A percentile compares a stretch with the other conserved stretches of the same genome.
phyloP scores from a whole-genome alignment of 2,113 vertebrate genomes.

The Prietella phreatophila region DNA sequence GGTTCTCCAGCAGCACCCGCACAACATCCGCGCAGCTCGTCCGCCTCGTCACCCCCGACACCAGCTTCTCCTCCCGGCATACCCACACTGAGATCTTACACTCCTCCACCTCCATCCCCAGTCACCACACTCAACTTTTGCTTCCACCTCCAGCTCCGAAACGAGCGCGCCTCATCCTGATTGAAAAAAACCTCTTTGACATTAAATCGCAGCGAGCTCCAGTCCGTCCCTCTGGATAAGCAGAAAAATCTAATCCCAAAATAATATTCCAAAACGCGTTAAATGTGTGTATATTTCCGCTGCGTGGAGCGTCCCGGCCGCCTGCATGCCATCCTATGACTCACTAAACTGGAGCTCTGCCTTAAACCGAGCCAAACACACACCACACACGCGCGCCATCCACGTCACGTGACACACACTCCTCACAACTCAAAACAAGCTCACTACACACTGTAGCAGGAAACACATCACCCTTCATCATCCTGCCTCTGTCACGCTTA shows the following conservation, averaged over 20 bases:
- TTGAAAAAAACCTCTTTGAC: not conserved
- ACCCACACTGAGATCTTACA: constrained; percentile 92
- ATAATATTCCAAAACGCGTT: not conserved
- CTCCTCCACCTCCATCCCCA: constrained; percentile 80
- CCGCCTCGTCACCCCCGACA: constrained; percentile 86
- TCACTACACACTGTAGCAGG: not conserved
- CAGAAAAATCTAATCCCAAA: not conserved
- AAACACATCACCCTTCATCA: not conserved
- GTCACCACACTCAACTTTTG: not conserved
- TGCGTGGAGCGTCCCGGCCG: not conserved
- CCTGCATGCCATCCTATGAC: not conserved
- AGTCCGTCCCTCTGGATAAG: too few species aligned
- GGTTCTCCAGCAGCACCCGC: constrained; percentile 85
- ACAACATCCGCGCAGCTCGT: constrained; percentile 94
- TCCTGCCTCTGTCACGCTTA: not conserved
- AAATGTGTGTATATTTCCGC: not conserved
- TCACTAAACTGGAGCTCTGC: not conserved
- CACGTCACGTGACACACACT: not conserved
- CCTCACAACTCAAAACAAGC: not conserved
- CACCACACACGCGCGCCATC: not conserved
- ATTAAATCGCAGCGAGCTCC: not conserved
- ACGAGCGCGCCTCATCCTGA: not conserved
- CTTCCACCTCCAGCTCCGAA: not conserved
- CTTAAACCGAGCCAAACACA: not conserved
- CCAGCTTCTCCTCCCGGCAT: constrained; percentile 92